phyloP scores from a whole-genome alignment of 2,888 invertebrate genomes.

The Caradrina kadenii region DNA sequence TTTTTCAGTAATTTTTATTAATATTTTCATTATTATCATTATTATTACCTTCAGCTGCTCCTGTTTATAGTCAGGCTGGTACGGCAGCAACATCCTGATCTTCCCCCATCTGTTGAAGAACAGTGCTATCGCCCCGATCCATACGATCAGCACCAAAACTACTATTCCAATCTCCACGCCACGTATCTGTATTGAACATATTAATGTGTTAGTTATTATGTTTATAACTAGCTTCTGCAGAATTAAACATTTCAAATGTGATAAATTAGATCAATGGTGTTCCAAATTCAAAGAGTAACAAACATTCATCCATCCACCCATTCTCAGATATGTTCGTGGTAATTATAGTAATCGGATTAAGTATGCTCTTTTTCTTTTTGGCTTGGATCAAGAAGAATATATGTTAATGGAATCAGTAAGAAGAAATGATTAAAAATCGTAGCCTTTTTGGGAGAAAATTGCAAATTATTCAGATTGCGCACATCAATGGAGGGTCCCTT shows the following conservation, averaged over 20 bases:
- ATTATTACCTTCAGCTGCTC: constrained; percentile 93
- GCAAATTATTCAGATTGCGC: constrained; percentile 14
- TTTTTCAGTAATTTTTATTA: not conserved
- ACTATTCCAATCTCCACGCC: constrained; percentile 98
- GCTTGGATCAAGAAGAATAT: too few relatives aligned
- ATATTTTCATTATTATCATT: not conserved
- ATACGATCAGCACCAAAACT: constrained; percentile 94
- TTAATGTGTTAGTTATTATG: not conserved
- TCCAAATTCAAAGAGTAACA: too few relatives aligned
- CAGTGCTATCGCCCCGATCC: constrained; percentile 96
- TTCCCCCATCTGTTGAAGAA: constrained; percentile 98
- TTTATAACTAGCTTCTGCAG: not conserved
- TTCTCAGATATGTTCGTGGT: not conserved
- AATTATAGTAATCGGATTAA: too few relatives aligned
- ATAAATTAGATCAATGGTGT: too few relatives aligned
- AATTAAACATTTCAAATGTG: too few relatives aligned
- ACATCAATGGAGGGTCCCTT: constrained; percentile 6
- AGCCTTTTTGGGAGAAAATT: constrained; percentile 4
- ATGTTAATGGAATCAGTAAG: too few relatives aligned
- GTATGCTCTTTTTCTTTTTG: too few relatives aligned
- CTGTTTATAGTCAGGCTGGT: constrained; percentile 97
- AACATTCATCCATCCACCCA: too few relatives aligned
- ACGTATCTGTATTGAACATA: constrained; percentile 91
- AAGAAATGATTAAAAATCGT: not conserved
- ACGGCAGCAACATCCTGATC: constrained; percentile 97